Conservation (phyloP, 1,140 invertebrate genomes). For the Lamellibrachia luymesi region DNA sequence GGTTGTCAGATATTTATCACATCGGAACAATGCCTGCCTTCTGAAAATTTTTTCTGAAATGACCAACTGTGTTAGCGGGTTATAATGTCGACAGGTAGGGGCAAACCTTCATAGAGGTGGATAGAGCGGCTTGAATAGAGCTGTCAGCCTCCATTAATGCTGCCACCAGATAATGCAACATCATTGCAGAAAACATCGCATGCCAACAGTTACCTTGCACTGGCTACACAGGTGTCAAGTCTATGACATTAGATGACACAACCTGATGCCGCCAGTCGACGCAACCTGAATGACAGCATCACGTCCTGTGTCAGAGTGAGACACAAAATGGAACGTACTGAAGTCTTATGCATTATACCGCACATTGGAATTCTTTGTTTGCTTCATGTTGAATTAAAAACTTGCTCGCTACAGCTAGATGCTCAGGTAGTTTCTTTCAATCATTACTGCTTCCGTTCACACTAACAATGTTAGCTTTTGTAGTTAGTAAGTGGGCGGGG, state of each 20-base stretch:
- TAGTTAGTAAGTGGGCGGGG: neutral
- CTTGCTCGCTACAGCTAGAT: neutral
- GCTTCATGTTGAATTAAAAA: neutral
- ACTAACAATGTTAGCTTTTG: neutral
- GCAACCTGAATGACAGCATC: neutral
- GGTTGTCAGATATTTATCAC: neutral
- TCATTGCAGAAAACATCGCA: neutral
- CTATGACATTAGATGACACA: neutral
- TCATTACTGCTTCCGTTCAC: neutral
- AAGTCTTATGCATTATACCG: neutral
- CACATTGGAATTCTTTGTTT: neutral
- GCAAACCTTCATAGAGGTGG: no score
- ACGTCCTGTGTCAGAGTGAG: neutral
- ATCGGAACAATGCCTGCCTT: neutral
- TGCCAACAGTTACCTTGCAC: neutral
- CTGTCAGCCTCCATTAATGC: neutral
- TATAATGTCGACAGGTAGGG: neutral
- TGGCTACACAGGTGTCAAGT: neutral
- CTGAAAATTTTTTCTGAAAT: neutral
- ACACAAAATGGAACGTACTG: neutral
- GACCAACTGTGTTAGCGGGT: neutral
- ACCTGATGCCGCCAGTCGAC: neutral
- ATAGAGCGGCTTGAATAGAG: neutral
- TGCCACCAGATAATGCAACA: neutral
- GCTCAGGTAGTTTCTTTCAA: neutral